These are phyloP conservation scores for Monochamus saltuarius DNA, from an alignment of 1,140 invertebrate species.

Conservation along the genomic window DNA sequence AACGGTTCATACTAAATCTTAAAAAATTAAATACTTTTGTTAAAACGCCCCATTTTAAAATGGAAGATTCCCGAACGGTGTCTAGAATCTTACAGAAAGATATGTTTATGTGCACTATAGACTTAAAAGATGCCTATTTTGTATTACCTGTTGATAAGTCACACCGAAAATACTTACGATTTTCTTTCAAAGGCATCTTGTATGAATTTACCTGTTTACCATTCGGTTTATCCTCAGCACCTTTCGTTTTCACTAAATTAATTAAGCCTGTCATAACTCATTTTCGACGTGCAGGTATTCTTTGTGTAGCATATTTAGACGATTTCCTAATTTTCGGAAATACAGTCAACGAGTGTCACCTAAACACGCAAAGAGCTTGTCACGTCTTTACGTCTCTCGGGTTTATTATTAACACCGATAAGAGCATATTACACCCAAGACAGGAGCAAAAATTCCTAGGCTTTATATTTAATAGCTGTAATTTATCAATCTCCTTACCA, in stretches of 20 bases:
- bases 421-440: constrained; percentile 14
- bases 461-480: constrained; percentile 17
- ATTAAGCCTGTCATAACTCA: constrained; percentile 15
- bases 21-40: constrained; percentile 36
- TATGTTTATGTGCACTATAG: constrained; percentile 31
- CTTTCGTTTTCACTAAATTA: constrained; percentile 20
- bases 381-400: constrained; percentile 13
- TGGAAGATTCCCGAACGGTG: constrained; percentile 35
- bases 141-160: constrained; percentile 29
- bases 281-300: constrained; percentile 5
- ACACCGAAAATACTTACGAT: constrained; percentile 31
- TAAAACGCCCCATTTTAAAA: constrained; percentile 34
- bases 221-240: constrained; percentile 18
- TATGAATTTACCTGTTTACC: constrained; percentile 27
- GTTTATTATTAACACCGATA: constrained; percentile 24
- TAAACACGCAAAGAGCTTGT: constrained; percentile 1
- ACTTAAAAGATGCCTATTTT: constrained; percentile 28
- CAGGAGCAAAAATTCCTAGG: constrained; percentile 19
- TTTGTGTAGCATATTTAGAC: constrained; percentile 17
- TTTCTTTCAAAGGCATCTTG: constrained; percentile 23
- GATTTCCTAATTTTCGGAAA: constrained; percentile 21
- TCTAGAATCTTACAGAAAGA: constrained; percentile 27
- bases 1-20: constrained; percentile 38
- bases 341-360: constrained; percentile 8
- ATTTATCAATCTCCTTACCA: constrained; percentile 12